Conservation (phyloP, 2,888 invertebrate species). For the Sussaba pulchella region DNA sequence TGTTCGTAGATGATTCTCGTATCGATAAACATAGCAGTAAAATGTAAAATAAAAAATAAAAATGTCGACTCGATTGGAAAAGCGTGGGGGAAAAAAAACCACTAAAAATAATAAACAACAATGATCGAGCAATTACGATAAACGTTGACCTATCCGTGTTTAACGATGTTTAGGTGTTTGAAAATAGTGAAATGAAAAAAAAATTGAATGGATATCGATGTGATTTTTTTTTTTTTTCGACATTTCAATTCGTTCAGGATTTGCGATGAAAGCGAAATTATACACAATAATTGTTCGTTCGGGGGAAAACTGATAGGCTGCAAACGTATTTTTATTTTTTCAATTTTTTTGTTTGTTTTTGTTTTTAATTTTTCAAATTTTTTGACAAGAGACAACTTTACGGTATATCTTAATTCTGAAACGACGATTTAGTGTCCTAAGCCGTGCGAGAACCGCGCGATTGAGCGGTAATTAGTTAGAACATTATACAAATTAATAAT, state of each 20-base stretch:
- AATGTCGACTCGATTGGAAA: not conserved
- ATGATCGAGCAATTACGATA: not conserved
- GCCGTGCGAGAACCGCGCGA: conserved; percentile 41
- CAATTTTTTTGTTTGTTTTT: conserved; percentile 19
- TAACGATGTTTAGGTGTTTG: conserved; percentile 33
- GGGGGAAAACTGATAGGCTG: not conserved
- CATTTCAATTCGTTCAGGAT: not conserved
- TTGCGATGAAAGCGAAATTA: not conserved
- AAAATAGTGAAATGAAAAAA: not conserved
- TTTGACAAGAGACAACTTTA: not conserved
- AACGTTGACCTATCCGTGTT: conserved; percentile 16
- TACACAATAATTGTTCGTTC: conserved; percentile 11
- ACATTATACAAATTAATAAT: conserved; percentile 49
- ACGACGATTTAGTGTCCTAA: conserved; percentile 38
- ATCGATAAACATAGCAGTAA: conserved; percentile 2
- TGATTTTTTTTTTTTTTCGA: conserved; percentile 18
- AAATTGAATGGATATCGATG: conserved; percentile 1
- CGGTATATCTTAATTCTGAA: not conserved
- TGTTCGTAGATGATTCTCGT: conserved; percentile 3
- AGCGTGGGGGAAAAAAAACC: no score
- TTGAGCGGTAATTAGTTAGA: conserved; percentile 42
- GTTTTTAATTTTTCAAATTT: not conserved
- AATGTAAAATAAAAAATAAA: conserved; percentile 8
- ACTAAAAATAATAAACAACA: not conserved
- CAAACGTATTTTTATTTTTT: not conserved